Conservation (phyloP, 2,113 vertebrate species). For the Cyphomyrus plagiostoma region DNA sequence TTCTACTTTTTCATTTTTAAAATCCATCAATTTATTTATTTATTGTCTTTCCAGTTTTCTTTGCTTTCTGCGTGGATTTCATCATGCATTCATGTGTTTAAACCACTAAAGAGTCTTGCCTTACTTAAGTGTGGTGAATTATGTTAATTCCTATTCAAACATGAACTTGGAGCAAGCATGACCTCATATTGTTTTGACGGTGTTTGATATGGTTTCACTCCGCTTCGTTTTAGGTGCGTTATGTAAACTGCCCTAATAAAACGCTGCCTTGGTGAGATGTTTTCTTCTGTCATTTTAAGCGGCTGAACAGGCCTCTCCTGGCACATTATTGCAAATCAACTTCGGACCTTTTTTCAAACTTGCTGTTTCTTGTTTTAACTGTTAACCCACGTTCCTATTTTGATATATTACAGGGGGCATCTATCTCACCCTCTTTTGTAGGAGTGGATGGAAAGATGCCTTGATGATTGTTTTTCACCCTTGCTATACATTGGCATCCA, state of each 20-base stretch:
- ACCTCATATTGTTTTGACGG: neutral
- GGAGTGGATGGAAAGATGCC: neutral
- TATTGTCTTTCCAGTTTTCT: neutral
- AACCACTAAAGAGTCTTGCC: neutral
- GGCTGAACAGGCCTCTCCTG: neutral
- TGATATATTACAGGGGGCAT: neutral
- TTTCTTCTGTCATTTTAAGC: neutral
- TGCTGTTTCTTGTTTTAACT: neutral
- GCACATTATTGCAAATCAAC: neutral
- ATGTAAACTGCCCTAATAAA: neutral
- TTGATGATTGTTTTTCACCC: neutral
- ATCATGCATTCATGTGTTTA: neutral
- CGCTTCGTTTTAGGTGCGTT: neutral
- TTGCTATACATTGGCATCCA: neutral
- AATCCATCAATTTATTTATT: neutral
- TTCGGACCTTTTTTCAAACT: neutral
- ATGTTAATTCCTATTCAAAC: neutral
- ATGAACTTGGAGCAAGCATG: neutral
- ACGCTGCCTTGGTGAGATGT: neutral
- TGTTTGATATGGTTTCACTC: neutral
- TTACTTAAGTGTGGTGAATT: neutral
- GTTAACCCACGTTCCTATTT: neutral
- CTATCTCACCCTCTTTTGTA: neutral
- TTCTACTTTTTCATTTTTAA: neutral
- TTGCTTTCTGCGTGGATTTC: neutral